Conservation (phyloP, 2,113 vertebrate species). For the Bufo gargarizans region DNA sequence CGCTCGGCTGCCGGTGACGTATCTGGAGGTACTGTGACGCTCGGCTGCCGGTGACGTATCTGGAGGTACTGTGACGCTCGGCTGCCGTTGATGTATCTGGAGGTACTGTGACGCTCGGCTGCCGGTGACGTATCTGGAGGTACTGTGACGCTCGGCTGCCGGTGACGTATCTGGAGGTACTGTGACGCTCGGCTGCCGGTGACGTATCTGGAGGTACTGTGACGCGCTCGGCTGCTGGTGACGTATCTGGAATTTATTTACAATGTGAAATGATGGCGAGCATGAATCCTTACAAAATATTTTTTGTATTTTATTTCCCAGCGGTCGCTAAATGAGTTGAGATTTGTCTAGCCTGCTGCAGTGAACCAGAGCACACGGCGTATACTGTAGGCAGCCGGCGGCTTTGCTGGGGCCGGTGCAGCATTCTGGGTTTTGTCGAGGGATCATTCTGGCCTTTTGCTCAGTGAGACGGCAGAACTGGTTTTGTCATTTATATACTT, state of each 20-base stretch:
- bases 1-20: too few relatives aligned
- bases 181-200: not conserved
- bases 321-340: not conserved
- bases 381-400: not conserved
- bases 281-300: not conserved
- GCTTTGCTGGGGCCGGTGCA: not conserved
- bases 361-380: not conserved
- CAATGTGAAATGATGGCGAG: not conserved
- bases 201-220: not conserved
- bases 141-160: too few relatives aligned
- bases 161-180: too few relatives aligned
- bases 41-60: too few relatives aligned
- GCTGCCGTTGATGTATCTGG: too few relatives aligned
- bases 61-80: too few relatives aligned
- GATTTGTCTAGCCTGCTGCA: not conserved
- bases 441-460: not conserved
- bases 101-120: too few relatives aligned
- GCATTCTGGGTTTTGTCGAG: not conserved
- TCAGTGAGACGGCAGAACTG: not conserved
- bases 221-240: not conserved
- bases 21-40: too few relatives aligned
- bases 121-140: too few relatives aligned
- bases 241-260: constrained; percentile 5
- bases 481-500: not conserved
- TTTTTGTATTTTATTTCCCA: not conserved